phyloP scores from a whole-genome alignment of 1,140 invertebrate species.

The Teleogryllus occipitalis region DNA sequence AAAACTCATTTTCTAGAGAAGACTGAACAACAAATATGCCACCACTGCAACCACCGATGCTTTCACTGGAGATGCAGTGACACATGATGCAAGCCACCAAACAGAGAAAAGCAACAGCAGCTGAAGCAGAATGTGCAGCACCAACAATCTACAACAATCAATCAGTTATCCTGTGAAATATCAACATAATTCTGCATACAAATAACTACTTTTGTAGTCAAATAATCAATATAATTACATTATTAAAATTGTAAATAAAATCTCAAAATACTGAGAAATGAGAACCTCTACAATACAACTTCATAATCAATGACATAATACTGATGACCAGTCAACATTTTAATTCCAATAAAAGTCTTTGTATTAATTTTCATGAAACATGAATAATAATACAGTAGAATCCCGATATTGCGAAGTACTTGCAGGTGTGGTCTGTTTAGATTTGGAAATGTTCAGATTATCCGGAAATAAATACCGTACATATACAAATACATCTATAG shows the following conservation, averaged over 20 bases:
- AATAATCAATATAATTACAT: background rate
- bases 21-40: conserved; percentile 41
- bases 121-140: conserved; percentile 44
- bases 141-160: conserved; percentile 41
- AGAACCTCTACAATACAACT: background rate
- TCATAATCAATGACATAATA: background rate
- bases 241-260: background rate
- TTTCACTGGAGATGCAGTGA: conserved; percentile 38
- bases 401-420: no score
- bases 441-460: no score
- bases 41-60: conserved; percentile 40
- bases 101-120: conserved; percentile 37
- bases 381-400: no score
- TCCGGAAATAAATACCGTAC: no score
- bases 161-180: conserved; percentile 22
- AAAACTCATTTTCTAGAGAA: conserved; percentile 32
- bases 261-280: background rate
- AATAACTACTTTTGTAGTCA: background rate
- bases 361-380: no score
- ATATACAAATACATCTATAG: no score
- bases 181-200: background rate
- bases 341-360: no score
- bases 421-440: no score
- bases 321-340: background rate
- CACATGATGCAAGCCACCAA: conserved; percentile 43